Evolutionary conservation across 1,140 invertebrate genomes (phyloP).

Genomic region (Drosophila truncata): DNA sequence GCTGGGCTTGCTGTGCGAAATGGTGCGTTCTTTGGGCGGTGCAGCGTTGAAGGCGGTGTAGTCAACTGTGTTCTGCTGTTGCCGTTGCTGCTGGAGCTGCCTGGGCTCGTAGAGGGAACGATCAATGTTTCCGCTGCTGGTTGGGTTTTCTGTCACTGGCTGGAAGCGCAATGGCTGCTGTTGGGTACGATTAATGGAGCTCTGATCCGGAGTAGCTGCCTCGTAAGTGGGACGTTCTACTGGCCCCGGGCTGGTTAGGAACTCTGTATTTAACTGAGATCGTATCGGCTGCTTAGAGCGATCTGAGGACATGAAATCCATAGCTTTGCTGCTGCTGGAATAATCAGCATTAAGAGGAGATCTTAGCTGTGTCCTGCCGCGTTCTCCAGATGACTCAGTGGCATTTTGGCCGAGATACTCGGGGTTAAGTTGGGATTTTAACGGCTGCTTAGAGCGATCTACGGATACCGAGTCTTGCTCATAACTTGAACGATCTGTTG

Average conservation of each 20-base stretch:
- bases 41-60: conserved; percentile 16
- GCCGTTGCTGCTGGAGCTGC: conserved; percentile 16
- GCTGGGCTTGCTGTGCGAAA: conserved; percentile 26
- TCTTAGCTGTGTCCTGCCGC: neutral
- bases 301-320: conserved; percentile 8
- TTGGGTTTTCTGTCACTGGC: neutral
- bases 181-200: neutral
- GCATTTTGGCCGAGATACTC: conserved; percentile 1
- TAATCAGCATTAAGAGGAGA: conserved; percentile 4
- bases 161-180: conserved; percentile 12
- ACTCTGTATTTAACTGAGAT: conserved; percentile 18
- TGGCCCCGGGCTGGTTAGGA: neutral
- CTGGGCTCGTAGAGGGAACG: conserved; percentile 3
- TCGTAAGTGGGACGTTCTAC: neutral
- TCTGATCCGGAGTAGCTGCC: neutral
- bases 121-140: conserved; percentile 1
- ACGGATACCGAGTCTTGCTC: neutral
- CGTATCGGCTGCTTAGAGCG: conserved; percentile 32
- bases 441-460: conserved; percentile 18
- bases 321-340: neutral
- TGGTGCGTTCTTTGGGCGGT: conserved; percentile 46
- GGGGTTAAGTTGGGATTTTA: neutral
- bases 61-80: conserved; percentile 7
- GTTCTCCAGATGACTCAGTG: neutral
- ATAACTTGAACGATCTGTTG: neutral